Base-by-base conservation (phyloP, 2,888 invertebrate species). In the Pomacea canaliculata region DNA sequence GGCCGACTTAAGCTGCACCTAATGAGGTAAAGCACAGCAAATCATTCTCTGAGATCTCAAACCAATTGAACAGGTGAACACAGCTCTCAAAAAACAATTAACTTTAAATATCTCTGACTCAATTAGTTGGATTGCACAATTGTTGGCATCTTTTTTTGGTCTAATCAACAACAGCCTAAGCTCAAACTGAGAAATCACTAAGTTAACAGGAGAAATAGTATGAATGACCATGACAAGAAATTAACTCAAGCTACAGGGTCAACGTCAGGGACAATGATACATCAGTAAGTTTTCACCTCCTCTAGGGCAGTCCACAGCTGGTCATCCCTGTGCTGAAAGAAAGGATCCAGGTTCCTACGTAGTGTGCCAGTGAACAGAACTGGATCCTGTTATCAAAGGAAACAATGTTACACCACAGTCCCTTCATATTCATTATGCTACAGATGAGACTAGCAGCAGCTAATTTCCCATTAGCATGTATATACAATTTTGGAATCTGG, bases 341-440 rank as follows among this genome's bases (percentile, higher is more conserved):
- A 90, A 13, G 91, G 91, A 82, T 91, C 90, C 65, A 91, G 83
- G 78, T 91, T 91, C 51, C 83, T 83, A 65, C 90, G 81, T 49
- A 91, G 78, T 18, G 88, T 82, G 48, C 90, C 90, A 62, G 86
- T 87, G 78, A 91, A 90, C 71, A 91, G 80, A 9, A 89, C 86
- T n/a, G 91, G 90, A 79, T 91, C 90, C 90, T 90, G 81, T 9
- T 62, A 72, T 56, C 63, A 63, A 8, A 46, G 49, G 7, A 3
- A 70, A 70, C 68, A 19, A 12, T 46, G 23, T 27, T 9, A 46
- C 48, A 9, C 19, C 9, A 9, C 19, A 27, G 12, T 27, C 12
- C 48, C 16, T 56, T 56, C 51, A 56, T 16, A 16, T 16, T 16
- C 16, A 56, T 13, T 56, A 56, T 13, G 16, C 51, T 56, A 56